Conservation (phyloP, 2,113 vertebrate genomes). For the Cyprinus carpio region DNA sequence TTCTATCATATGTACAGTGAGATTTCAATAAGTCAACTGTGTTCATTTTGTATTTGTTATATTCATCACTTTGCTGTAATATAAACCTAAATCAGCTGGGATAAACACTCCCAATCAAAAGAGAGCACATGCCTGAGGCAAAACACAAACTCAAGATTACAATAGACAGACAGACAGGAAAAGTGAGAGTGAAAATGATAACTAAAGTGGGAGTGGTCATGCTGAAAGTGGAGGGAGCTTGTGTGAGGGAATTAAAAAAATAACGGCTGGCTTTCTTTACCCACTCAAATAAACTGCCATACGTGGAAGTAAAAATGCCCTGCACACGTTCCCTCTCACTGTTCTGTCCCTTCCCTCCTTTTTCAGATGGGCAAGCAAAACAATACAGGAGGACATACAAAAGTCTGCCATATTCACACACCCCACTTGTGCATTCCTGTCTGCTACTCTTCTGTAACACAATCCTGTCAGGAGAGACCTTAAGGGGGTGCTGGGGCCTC, state of each 20-base stretch:
- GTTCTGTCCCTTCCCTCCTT: conserved; percentile 41
- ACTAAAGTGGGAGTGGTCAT: conserved; percentile 37
- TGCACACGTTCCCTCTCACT: conserved; percentile 37
- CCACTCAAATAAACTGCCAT: conserved; percentile 44
- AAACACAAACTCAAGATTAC: conserved; percentile 57
- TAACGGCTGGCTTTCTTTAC: conserved; percentile 55
- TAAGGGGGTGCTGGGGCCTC: conserved; percentile 26
- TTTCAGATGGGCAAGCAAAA: conserved; percentile 48
- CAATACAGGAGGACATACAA: conserved; percentile 56
- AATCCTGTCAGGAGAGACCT: conserved; percentile 58
- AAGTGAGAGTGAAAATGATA: conserved; percentile 43
- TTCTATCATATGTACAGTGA: not conserved
- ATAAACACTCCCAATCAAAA: conserved; percentile 51
- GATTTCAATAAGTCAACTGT: not conserved
- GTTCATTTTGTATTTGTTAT: conserved; percentile 27
- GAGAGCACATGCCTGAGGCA: conserved; percentile 35
- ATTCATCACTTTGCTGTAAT: conserved; percentile 67
- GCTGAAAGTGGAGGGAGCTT: conserved; percentile 47
- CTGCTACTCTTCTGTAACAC: conserved; percentile 73
- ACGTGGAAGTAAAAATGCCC: conserved; percentile 41
- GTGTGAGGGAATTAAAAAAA: conserved; percentile 62
- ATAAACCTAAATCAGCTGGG: conserved; percentile 38
- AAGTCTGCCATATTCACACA: conserved; percentile 69
- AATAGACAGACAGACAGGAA: conserved; percentile 51
- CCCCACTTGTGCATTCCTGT: conserved; percentile 75